Conservation (phyloP, 2,797 vertebrate species). For the Pseudomugil tenellus region DNA sequence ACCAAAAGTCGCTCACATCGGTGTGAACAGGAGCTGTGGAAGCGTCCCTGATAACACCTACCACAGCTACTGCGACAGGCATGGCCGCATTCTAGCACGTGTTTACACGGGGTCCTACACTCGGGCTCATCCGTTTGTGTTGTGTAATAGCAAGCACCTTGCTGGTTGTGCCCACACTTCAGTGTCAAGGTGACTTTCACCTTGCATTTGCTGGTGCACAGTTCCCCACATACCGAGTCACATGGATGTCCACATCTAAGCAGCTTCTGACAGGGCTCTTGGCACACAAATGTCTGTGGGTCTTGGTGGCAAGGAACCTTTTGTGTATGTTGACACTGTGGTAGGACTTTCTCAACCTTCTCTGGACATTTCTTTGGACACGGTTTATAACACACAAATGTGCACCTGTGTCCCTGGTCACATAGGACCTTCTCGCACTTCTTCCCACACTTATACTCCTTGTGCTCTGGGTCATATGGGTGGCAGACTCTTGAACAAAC, state of each 20-base stretch:
- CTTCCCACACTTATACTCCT: constrained; percentile 86
- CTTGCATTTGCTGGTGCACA: constrained; percentile 79
- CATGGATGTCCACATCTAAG: constrained; percentile 88
- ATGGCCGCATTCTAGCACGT: constrained; percentile 86
- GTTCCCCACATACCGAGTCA: constrained; percentile 79
- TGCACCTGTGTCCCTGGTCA: constrained; percentile 85
- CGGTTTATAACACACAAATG: constrained; percentile 71
- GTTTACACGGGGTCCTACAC: constrained; percentile 80
- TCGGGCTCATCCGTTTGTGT: constrained; percentile 1
- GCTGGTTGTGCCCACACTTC: constrained; percentile 86
- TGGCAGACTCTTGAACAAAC: constrained; percentile 91
- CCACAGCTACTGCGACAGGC: constrained; percentile 85
- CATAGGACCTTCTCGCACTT: constrained; percentile 88
- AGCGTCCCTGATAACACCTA: constrained; percentile 86
- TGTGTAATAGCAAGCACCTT: constrained; percentile 78
- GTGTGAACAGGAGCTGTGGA: constrained; percentile 82
- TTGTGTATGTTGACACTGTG: constrained; percentile 86
- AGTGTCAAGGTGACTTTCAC: constrained; percentile 74
- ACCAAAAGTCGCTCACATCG: constrained; percentile 84
- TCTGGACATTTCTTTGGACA: constrained; percentile 84
- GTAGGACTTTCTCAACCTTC: constrained; percentile 85
- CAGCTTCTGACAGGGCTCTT: constrained; percentile 80
- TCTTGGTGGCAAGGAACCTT: constrained; percentile 87
- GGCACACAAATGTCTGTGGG: constrained; percentile 79
- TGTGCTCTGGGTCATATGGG: constrained; percentile 89